phyloP scores from a whole-genome alignment of 2,797 vertebrate species.

The Acanthurus tractus region DNA sequence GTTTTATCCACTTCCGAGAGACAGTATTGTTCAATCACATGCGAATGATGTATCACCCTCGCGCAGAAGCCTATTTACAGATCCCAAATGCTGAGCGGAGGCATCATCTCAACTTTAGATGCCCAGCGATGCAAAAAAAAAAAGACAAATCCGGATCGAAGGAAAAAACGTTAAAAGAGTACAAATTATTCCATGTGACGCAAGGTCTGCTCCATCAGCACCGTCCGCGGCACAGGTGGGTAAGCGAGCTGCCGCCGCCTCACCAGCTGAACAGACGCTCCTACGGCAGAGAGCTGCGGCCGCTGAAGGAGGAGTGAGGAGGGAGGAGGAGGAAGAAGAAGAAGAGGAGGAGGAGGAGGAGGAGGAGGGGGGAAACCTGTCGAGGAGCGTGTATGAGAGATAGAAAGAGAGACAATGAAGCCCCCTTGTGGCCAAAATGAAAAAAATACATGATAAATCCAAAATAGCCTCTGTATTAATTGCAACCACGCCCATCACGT shows the following conservation, averaged over 20 bases:
- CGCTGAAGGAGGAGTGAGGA: slow-evolving; percentile 20
- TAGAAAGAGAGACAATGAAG: slow-evolving; percentile 32
- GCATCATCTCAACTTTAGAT: slow-evolving; percentile 83
- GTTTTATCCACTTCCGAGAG: slow-evolving; percentile 81
- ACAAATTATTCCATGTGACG: slow-evolving; percentile 72
- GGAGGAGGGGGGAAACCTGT: slow-evolving; percentile 19
- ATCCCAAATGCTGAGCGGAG: slow-evolving; percentile 74
- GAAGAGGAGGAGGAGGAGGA: neutral
- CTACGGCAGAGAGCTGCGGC: slow-evolving; percentile 60
- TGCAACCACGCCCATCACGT: slow-evolving; percentile 30
- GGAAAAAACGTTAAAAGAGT: neutral
- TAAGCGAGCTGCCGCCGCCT: slow-evolving; percentile 49
- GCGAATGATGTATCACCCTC: slow-evolving; percentile 61
- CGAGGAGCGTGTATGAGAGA: slow-evolving; percentile 4
- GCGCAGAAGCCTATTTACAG: slow-evolving; percentile 66
- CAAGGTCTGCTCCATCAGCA: slow-evolving; percentile 59
- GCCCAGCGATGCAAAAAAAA: slow-evolving; percentile 47
- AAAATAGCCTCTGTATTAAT: neutral
- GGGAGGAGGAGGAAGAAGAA: neutral
- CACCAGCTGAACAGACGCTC: slow-evolving; percentile 65
- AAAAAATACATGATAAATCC: neutral
- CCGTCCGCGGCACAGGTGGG: slow-evolving; percentile 75
- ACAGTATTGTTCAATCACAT: slow-evolving; percentile 69
- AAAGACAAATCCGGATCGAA: slow-evolving; percentile 47
- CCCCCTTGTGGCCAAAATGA: slow-evolving; percentile 71